These are phyloP conservation scores for Pteropus rufus DNA, from an alignment of 2,797 vertebrate genomes.

Conservation along the genomic window DNA sequence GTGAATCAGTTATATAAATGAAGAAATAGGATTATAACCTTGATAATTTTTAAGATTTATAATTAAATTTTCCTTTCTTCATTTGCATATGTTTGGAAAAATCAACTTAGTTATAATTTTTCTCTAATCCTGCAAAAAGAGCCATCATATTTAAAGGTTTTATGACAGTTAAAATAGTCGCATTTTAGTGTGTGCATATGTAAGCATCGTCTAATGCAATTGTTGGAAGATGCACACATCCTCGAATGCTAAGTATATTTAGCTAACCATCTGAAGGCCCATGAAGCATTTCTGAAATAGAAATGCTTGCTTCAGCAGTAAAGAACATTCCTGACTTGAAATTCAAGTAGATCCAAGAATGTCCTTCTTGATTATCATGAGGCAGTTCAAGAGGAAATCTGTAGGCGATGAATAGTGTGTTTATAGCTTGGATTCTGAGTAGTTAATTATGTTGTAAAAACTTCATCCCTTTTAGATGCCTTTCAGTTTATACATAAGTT, in stretches of 20 bases:
- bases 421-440: constrained; percentile 32
- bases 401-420: constrained; percentile 53
- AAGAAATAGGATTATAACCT: not conserved
- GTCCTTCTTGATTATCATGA: constrained; percentile 65
- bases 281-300: constrained; percentile 58
- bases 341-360: constrained; percentile 66
- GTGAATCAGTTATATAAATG: not conserved
- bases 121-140: constrained; percentile 25
- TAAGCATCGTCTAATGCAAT: constrained; percentile 70
- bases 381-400: constrained; percentile 19
- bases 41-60: not conserved
- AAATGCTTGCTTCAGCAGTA: constrained; percentile 70
- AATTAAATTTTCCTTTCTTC: constrained; percentile 12
- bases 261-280: constrained; percentile 74
- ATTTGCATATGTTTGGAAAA: constrained; percentile 24
- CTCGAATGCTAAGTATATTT: constrained; percentile 73
- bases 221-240: constrained; percentile 65
- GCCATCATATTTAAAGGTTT: constrained; percentile 30
- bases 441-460: constrained; percentile 45
- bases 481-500: constrained; percentile 47
- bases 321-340: constrained; percentile 66
- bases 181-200: constrained; percentile 48
- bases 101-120: not conserved
- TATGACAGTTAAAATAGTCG: constrained; percentile 47
- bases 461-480: not conserved